phyloP scores from a whole-genome alignment of 2,113 vertebrate genomes.

The Coturnix japonica region DNA sequence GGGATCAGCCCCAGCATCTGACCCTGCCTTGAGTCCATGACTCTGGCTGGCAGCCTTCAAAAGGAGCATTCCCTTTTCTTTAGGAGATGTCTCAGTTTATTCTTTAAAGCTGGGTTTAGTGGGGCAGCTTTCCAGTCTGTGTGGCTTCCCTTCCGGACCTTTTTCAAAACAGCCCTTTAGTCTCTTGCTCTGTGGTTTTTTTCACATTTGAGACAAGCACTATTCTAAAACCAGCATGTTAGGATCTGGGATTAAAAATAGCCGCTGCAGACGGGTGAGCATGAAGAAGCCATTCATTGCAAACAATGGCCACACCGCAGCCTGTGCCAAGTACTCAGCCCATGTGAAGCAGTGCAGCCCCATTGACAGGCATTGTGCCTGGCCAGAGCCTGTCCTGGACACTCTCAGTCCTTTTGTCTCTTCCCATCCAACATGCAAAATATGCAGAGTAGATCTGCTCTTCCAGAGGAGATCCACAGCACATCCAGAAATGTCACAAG shows the following conservation, averaged over 20 bases:
- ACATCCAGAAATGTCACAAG: neutral
- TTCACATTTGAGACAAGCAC: slow-evolving; percentile 48
- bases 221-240: slow-evolving; percentile 54
- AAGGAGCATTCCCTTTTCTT: slow-evolving; percentile 29
- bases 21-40: neutral
- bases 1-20: neutral
- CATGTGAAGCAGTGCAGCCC: accelerated
- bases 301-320: neutral
- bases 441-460: accelerated
- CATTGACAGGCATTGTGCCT: accelerated
- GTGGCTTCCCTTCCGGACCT: slow-evolving; percentile 29
- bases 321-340: neutral
- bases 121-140: slow-evolving; percentile 50
- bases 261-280: slow-evolving; percentile 16
- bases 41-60: neutral
- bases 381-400: neutral
- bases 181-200: slow-evolving; percentile 62
- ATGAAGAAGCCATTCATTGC: slow-evolving; percentile 57
- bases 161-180: slow-evolving; percentile 61
- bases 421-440: neutral
- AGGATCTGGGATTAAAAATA: slow-evolving; percentile 65
- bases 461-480: neutral
- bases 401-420: neutral
- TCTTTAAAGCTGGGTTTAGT: neutral
- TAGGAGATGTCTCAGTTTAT: neutral